Conservation (phyloP, 2,888 invertebrate species). For the Ligdia adustata region DNA sequence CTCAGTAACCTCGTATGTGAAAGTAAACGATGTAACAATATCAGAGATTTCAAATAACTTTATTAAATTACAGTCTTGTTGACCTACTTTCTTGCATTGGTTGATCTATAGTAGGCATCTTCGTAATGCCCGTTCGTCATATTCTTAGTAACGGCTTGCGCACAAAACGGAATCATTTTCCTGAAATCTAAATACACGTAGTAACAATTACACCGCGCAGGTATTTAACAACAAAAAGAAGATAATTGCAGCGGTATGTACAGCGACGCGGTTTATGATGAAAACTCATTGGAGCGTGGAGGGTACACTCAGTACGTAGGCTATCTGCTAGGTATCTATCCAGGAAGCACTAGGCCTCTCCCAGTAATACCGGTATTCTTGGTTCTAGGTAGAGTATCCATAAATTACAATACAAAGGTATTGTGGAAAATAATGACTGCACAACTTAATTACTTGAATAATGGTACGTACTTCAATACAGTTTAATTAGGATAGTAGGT, state of each 20-base stretch:
- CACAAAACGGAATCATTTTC: slow-evolving; percentile 30
- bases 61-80: slow-evolving; percentile 19
- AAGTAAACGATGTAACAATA: slow-evolving; percentile 21
- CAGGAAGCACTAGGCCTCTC: slow-evolving; percentile 18
- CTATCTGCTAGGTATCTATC: slow-evolving; percentile 13
- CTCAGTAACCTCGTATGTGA: slow-evolving; percentile 11
- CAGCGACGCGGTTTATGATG: slow-evolving; percentile 21
- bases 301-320: slow-evolving; percentile 20
- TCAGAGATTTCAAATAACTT: slow-evolving; percentile 5
- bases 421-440: slow-evolving; percentile 21
- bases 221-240: slow-evolving; percentile 4
- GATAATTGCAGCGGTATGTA: slow-evolving; percentile 20
- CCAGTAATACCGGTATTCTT: slow-evolving; percentile 7
- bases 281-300: slow-evolving; percentile 31
- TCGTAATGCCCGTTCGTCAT: slow-evolving; percentile 26
- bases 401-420: slow-evolving; percentile 30
- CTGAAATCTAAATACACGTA: slow-evolving; percentile 21
- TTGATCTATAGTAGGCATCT: no score
- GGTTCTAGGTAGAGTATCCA: slow-evolving; percentile 34
- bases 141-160: slow-evolving; percentile 33
- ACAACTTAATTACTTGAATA: slow-evolving; percentile 22
- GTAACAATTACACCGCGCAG: slow-evolving; percentile 2
- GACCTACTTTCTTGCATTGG: no score
- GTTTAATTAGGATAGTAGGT: not conserved
- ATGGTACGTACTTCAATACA: slow-evolving; percentile 1